Evolutionary conservation across 2,797 vertebrate species (phyloP).

Genomic region (Spondyliosoma cantharus): DNA sequence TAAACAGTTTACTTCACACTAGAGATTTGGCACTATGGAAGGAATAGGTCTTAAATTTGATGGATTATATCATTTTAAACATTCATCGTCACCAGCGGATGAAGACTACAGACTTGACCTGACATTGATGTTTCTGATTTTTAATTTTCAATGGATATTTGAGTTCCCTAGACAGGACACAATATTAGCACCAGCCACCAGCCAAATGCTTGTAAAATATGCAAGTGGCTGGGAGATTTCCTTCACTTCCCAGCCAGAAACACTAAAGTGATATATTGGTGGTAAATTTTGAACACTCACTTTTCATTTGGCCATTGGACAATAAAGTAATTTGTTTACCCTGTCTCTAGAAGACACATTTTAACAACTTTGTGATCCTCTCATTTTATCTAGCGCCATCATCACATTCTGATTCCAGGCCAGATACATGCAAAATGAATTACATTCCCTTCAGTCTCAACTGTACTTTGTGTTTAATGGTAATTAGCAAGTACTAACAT

Average conservation of each 20-base stretch:
- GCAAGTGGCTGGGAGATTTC: not conserved
- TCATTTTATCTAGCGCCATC: not conserved
- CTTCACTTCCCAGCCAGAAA: too few species aligned
- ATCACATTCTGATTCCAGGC: too few species aligned
- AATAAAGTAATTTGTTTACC: too few species aligned
- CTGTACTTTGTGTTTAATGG: not conserved
- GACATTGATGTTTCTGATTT: not conserved
- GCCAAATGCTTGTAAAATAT: too few species aligned
- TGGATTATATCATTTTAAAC: not conserved
- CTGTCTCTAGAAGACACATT: too few species aligned
- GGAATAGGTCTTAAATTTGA: not conserved
- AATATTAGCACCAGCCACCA: too few species aligned
- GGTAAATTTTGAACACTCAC: too few species aligned
- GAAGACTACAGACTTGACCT: not conserved
- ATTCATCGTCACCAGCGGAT: not conserved
- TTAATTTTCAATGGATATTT: not conserved
- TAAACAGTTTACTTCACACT: not conserved
- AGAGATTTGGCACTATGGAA: not conserved
- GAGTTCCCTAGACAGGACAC: too few species aligned
- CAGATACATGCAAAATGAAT: too few species aligned
- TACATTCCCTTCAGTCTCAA: not conserved
- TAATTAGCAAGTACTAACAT: not conserved
- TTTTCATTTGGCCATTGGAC: too few species aligned
- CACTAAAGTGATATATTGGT: too few species aligned
- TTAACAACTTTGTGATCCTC: not conserved